Conservation (phyloP, 2,888 invertebrate genomes). For the Drosophila nr. perissopoda region DNA sequence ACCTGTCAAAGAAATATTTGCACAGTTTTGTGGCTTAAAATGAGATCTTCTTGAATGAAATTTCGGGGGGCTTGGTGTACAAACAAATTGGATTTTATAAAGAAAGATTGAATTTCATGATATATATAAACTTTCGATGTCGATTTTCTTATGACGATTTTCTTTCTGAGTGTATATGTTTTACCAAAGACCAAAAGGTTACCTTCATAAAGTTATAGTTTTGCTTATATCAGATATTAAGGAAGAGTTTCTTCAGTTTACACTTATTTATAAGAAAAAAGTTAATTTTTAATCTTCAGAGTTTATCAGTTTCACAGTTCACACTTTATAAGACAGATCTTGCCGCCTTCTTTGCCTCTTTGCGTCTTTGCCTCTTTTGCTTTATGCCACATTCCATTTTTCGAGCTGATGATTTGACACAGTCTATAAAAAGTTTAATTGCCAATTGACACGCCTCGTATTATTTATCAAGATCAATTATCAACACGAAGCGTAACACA, state of each 20-base stretch:
- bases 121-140: no score
- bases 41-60: neutral
- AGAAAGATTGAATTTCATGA: no score
- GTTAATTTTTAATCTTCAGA: neutral
- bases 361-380: neutral
- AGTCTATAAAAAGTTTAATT: slow-evolving; percentile 40
- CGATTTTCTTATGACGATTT: neutral
- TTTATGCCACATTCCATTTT: neutral
- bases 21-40: neutral
- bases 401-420: slow-evolving; percentile 25
- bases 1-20: neutral
- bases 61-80: neutral
- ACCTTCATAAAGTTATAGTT: neutral
- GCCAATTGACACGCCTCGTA: slow-evolving; percentile 22
- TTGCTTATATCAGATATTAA: neutral
- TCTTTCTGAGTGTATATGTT: neutral
- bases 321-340: neutral
- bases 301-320: neutral
- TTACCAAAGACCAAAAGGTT: neutral
- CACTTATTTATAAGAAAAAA: no score
- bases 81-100: neutral
- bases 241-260: neutral
- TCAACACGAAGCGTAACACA: slow-evolving; percentile 16
- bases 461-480: slow-evolving; percentile 27
- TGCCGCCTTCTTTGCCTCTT: neutral